phyloP scores from a whole-genome alignment of 2,797 vertebrate genomes.

The Gymnothorax reevesii region DNA sequence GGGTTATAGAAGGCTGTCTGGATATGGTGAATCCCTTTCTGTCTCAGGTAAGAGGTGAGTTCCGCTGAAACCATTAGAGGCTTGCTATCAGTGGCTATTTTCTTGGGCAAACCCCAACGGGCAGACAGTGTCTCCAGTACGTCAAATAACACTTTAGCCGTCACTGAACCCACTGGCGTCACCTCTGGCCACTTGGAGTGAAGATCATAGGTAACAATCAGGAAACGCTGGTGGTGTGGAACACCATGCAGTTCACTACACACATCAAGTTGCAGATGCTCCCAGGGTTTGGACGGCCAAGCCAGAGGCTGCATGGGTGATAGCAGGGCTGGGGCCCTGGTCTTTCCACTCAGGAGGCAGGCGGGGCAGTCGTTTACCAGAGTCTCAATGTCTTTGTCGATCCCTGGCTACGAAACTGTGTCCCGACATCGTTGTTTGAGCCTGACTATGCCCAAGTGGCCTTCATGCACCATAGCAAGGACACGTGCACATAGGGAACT shows the following conservation, averaged over 20 bases:
- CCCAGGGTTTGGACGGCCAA: constrained; percentile 2
- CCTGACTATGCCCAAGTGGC: constrained; percentile 40
- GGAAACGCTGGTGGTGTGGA: constrained; percentile 31
- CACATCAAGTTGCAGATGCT: constrained; percentile 30
- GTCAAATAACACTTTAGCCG: neutral
- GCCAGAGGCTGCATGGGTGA: constrained; percentile 16
- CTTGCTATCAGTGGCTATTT: no score
- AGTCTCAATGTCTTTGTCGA: constrained; percentile 18
- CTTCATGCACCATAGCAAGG: constrained; percentile 34
- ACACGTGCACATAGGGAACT: neutral
- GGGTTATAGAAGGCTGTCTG: no score
- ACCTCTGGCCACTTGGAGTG: constrained; percentile 36
- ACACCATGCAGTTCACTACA: constrained; percentile 34
- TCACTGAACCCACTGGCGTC: neutral
- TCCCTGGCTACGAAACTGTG: constrained; percentile 32
- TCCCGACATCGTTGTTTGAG: constrained; percentile 35
- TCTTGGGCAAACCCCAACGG: no score
- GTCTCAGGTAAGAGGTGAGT: no score
- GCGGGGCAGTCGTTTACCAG: constrained; percentile 37
- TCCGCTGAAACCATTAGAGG: no score
- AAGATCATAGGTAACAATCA: constrained; percentile 28
- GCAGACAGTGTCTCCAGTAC: no score
- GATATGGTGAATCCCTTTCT: no score
- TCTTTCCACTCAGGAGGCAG: constrained; percentile 30
- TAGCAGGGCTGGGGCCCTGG: neutral